phyloP scores from a whole-genome alignment of 2,113 vertebrate genomes.

The Andinoacara biseriatus region DNA sequence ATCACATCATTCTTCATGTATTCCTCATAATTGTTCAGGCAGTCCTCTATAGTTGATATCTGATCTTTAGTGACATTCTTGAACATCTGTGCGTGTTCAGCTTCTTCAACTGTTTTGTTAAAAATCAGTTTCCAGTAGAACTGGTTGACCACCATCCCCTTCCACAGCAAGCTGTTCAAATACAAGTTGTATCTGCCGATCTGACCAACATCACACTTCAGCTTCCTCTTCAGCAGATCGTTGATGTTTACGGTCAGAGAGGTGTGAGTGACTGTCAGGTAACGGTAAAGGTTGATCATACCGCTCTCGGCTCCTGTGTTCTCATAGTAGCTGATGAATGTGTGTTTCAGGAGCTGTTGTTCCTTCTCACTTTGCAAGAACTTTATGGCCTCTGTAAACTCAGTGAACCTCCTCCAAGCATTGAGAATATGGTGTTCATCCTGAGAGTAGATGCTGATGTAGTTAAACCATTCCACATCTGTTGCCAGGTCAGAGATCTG shows the following conservation, averaged over 20 bases:
- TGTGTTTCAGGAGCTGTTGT: fast-evolving
- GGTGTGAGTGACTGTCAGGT: neutral
- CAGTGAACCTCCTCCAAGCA: neutral
- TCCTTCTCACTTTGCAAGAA: neutral
- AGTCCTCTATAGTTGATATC: neutral
- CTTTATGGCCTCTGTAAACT: neutral
- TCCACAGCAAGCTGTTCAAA: neutral
- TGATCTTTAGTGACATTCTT: fast-evolving
- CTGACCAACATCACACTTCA: neutral
- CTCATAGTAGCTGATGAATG: constrained; percentile 6
- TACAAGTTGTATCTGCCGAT: neutral
- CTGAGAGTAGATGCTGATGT: constrained; percentile 5
- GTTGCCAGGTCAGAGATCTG: constrained; percentile 7
- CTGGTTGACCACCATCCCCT: fast-evolving
- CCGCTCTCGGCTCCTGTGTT: neutral
- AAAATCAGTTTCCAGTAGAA: fast-evolving
- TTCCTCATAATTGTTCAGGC: fast-evolving
- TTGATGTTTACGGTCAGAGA: constrained; percentile 19
- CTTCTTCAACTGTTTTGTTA: fast-evolving
- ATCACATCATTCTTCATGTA: neutral
- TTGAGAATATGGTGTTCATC: constrained; percentile 3
- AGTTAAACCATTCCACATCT: constrained; percentile 1
- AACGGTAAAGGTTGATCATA: constrained; percentile 13
- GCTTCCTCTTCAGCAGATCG: neutral
- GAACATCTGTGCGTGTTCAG: fast-evolving